Conservation (phyloP, 2,797 vertebrate species). For the Aplochiton taeniatus region DNA sequence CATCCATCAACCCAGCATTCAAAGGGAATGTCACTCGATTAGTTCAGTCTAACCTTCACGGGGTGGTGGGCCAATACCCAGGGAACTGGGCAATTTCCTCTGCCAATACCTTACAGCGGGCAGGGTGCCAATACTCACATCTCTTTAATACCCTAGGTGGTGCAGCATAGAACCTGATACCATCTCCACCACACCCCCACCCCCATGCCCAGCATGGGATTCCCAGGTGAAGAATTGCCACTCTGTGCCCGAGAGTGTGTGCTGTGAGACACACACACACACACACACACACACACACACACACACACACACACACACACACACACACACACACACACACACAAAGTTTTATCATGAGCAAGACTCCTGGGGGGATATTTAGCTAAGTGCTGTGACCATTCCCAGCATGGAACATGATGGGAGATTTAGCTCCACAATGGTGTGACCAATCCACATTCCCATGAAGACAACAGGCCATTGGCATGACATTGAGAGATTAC, state of each 20-base stretch:
- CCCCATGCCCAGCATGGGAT: conserved; percentile 43
- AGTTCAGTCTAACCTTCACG: conserved; percentile 5
- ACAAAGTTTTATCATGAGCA: conserved; percentile 8
- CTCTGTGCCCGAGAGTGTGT: conserved; percentile 49
- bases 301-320: conserved; percentile 17
- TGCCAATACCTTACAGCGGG: conserved; percentile 16
- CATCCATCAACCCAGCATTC: neutral
- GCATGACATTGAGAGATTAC: conserved; percentile 54
- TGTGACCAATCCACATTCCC: conserved; percentile 70
- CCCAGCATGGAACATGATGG: conserved; percentile 66
- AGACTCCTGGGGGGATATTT: conserved; percentile 34
- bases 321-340: conserved; percentile 16
- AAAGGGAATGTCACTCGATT: conserved; percentile 10
- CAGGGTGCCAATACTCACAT: conserved; percentile 19
- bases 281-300: conserved; percentile 18
- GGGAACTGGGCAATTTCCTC: conserved; percentile 34
- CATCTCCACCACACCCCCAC: conserved; percentile 44
- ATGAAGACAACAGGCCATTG: conserved; percentile 57
- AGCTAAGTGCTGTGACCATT: conserved; percentile 71
- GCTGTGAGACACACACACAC: conserved; percentile 8
- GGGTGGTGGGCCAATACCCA: conserved; percentile 18
- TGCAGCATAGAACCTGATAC: conserved; percentile 54
- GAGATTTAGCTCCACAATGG: conserved; percentile 61
- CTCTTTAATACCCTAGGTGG: conserved; percentile 25
- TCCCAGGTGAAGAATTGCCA: conserved; percentile 64